Evolutionary conservation across 2,888 invertebrate species (phyloP), one percentile per base, ranked within the genome.

Genomic region (Bedellia somnulentella): DNA sequence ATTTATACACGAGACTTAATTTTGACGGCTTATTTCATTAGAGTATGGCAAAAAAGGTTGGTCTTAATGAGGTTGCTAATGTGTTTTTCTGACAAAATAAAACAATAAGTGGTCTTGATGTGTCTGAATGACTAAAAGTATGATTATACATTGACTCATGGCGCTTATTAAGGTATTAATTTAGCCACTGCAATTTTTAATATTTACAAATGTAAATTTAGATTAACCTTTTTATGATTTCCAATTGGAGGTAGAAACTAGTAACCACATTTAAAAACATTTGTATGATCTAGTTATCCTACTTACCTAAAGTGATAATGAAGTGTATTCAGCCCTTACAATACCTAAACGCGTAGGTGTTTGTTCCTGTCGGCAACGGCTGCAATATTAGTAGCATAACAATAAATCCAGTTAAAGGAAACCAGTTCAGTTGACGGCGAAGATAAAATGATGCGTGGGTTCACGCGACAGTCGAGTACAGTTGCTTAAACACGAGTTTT

Each of bases 371-470:
- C 46, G 53, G 49, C 47, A 46, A 6, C 17, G 18, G 12, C 47
- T 45, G 43, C 50, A 50, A 49, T 61, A 52, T 59, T 56, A 59
- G 70, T 71, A 67, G 68, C 68, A 51, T 55, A 50, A 66, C 61
- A 60, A 70, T 68, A 70, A 68, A 67, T 62, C 47, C 52, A 57
- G 51, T 55, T 55, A 63, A 57, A 62, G 59, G 58, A 54, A 64
- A 62, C 63, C 57, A 58, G 63, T 59, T 60, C 49, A 54, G 58
- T 53, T 44, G 46, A 46, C 53, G 58, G 58, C 57, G 59, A 57
- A 64, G 66, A 73, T 67, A 71, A 63, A 64, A 51, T 49, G 49
- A 44, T 55, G 73, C 70, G 75, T 71, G 71, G 73, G 73, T 44
- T 43, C 34, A 41, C 43, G 46, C 47, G 49, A 52, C 57, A 49